Evolutionary conservation across 2,888 invertebrate species (phyloP), one percentile per base, ranked within the genome.

Genomic region (Epirrhoe tristata): DNA sequence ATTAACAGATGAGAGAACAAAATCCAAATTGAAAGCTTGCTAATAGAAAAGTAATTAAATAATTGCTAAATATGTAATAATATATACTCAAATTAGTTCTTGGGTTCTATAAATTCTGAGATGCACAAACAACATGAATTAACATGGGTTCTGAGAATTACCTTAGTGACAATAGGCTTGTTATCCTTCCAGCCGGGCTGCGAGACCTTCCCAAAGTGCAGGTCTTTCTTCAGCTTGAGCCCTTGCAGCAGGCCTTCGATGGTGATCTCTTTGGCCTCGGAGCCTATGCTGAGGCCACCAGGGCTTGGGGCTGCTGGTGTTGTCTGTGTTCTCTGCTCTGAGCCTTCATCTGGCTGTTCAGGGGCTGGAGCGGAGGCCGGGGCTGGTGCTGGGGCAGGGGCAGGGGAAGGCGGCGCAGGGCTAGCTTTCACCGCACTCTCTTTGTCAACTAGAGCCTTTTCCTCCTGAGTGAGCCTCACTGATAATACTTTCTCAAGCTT

Each of bases 191-290:
- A 93, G 6, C 82, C 81, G 0, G 85, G 85, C 64, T 91, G 87
- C 0, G 93, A 89, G 60, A 93, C 87, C 73, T 91, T 90, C 24
- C 93, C 93, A 32, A 93, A 86, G 66, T 86, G 87, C 52, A 88
- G 73, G 66, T 93, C 91, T 46, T 89, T 92, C 67, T 89, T 91
- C 51, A 91, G 74, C 52, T 87, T 87, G 34, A 93, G 77, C 0
- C 93, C 93, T 67, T 89, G 88, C 81, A 89, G 82, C 14, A 93
- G 73, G 6, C 90, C 83, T 50, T 89, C 87, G 6, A 91, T 79
- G 0, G 88, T 88, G n/a, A 90, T 86, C 70, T 89, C 90, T 59
- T 85, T 86, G 0, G 81, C 81, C 5, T 88, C 89, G 0, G 87
- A 82, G 0, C 88, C 90, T 1, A 89, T 78, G 0, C 83, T 74